A percentile compares a stretch with the other conserved stretches of the same genome.
These are phyloP conservation scores for Sprattus sprattus DNA, from an alignment of 2,113 vertebrate species.

Conservation along the genomic window DNA sequence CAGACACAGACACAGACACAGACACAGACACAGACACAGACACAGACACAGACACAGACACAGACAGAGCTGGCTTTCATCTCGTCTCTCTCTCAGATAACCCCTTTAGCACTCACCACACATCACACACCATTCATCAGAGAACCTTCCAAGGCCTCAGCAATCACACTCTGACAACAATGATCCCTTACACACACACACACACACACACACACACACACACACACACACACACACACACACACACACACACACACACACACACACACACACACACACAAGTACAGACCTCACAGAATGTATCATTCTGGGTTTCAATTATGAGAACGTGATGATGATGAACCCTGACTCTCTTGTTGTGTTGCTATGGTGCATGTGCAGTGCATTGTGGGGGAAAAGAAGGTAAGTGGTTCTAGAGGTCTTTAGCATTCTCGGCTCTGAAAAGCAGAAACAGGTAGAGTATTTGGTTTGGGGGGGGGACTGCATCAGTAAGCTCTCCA, in stretches of 20 bases:
- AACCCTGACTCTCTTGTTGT: background rate
- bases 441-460: conserved; percentile 53
- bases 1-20: no score
- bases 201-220: no score
- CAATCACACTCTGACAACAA: background rate
- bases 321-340: background rate
- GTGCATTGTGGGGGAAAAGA: conserved; percentile 24
- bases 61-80: background rate
- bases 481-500: conserved; percentile 21
- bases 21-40: no score
- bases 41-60: background rate
- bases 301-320: background rate
- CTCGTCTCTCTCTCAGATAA: background rate
- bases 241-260: no score
- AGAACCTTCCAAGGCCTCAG: background rate
- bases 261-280: background rate
- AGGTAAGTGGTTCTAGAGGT: conserved; percentile 55
- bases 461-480: conserved; percentile 30
- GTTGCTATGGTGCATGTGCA: background rate
- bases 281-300: background rate
- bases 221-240: no score
- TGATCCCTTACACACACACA: background rate
- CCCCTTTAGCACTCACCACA: background rate
- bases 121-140: background rate
- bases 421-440: conserved; percentile 40